Evolutionary conservation across 2,113 vertebrate species (phyloP).

Genomic region (Rhinolophus ferrumequinum): DNA sequence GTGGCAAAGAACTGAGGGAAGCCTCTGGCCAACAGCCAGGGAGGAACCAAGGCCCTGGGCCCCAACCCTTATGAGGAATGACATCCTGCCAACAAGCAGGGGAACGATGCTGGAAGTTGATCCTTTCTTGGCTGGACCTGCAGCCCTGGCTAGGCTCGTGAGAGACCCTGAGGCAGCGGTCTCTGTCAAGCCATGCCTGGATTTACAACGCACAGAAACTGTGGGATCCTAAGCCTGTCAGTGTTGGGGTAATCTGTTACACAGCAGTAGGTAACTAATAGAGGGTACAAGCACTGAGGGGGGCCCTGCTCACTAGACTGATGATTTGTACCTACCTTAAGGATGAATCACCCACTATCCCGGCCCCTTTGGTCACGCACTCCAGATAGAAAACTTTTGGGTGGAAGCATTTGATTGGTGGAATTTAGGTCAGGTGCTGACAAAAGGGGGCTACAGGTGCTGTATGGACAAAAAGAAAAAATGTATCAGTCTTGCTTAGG

Average conservation of each 20-base stretch:
- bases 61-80: not conserved
- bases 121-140: not conserved
- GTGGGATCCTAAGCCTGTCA: not conserved
- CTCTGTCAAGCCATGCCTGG: not conserved
- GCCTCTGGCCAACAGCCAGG: not conserved
- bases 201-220: not conserved
- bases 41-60: not conserved
- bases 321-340: not conserved
- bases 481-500: not conserved
- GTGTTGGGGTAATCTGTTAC: not conserved
- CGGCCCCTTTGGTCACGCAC: not conserved
- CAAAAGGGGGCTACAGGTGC: not conserved
- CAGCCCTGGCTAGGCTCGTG: not conserved
- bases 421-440: not conserved
- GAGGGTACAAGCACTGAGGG: not conserved
- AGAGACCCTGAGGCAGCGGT: not conserved
- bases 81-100: not conserved
- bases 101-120: not conserved
- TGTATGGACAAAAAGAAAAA: not conserved
- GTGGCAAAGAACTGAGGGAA: not conserved
- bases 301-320: not conserved
- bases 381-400: not conserved
- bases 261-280: not conserved
- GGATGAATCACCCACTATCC: not conserved
- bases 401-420: not conserved